Percentiles rank a stretch among this genome's conserved stretches.
These are phyloP conservation scores for Pseudotriccus pelzelni DNA, from an alignment of 2,797 vertebrate genomes.

Conservation along the genomic window DNA sequence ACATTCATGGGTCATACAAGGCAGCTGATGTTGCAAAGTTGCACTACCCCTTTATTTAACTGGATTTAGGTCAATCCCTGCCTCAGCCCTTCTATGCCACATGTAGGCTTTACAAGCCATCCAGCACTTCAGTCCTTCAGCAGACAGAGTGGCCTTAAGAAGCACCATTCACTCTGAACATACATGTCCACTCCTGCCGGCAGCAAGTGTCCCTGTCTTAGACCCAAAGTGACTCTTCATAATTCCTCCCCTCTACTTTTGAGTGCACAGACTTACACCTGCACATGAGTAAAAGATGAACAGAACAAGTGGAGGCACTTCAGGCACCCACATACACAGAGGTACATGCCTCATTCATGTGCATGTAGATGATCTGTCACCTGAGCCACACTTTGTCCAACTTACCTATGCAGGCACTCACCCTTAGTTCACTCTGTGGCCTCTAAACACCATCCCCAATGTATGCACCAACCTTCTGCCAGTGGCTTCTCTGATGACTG, in stretches of 20 bases:
- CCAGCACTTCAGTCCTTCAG: not conserved
- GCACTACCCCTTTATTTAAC: not conserved
- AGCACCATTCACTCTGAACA: not conserved
- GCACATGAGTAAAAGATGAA: not conserved
- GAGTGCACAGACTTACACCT: rapidly evolving
- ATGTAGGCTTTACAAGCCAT: not conserved
- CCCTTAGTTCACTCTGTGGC: not conserved
- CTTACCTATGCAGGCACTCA: not conserved
- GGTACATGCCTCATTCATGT: rapidly evolving
- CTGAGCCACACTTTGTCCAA: not conserved
- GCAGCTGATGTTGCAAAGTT: rapidly evolving
- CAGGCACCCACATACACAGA: not conserved
- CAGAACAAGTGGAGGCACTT: not conserved
- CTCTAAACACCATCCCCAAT: no score
- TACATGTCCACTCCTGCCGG: not conserved
- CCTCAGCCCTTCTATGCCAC: not conserved
- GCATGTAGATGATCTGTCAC: not conserved
- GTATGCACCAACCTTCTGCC: not conserved
- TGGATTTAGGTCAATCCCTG: not conserved
- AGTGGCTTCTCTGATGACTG: not conserved
- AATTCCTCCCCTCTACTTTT: not conserved
- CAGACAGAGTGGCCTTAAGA: not conserved
- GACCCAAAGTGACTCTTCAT: not conserved
- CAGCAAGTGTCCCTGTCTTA: not conserved
- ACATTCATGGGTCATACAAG: not conserved